Evolutionary conservation across 2,113 vertebrate genomes (phyloP), one percentile per base, ranked within the genome.

Genomic region (Athene cunicularia): DNA sequence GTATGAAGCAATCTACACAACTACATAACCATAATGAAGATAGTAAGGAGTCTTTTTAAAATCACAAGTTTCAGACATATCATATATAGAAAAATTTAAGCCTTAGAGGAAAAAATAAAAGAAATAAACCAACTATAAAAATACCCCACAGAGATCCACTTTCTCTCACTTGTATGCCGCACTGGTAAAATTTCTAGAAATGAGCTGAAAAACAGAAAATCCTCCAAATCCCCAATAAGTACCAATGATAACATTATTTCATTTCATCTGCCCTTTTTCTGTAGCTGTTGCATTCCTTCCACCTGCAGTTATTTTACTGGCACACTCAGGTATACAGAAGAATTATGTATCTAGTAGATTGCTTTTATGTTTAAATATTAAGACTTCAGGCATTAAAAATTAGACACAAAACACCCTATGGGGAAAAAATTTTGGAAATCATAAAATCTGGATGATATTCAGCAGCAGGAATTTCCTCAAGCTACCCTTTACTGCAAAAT

Each of bases 401-500:
- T 75, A 95, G 74, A 50, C 90, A 93, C 67, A 95, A 97, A 97
- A 95, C 19, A 86, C 45, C 89, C 88, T 92, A 50, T 63, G 79
- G 91, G 92, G 70, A 86, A 88, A 96, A 96, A 74, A 92, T 91
- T 66, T 89, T 93, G 85, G 88, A 96, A 97, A 96, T 73, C 96
- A 92, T 92, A 95, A 97, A 97, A 94, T 74, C 83, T 93, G 93
- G 93, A 97, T 96, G 67, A 95, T 95, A 90, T 66, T 97, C 91
- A 91, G 86, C 92, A 95, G 93, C 91, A 97, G 76, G 86, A 97
- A 95, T 97, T 97, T 96, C 96, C 96, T 97, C 94, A 86, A 96
- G 91, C 94, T 91, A 96, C 93, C 80, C 93, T 95, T 96, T 93
- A 93, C 93, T 95, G 77, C 50, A 96, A 95, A 97, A 98, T 97